phyloP scores from a whole-genome alignment of 2,113 vertebrate species.

The Hystrix cristata region DNA sequence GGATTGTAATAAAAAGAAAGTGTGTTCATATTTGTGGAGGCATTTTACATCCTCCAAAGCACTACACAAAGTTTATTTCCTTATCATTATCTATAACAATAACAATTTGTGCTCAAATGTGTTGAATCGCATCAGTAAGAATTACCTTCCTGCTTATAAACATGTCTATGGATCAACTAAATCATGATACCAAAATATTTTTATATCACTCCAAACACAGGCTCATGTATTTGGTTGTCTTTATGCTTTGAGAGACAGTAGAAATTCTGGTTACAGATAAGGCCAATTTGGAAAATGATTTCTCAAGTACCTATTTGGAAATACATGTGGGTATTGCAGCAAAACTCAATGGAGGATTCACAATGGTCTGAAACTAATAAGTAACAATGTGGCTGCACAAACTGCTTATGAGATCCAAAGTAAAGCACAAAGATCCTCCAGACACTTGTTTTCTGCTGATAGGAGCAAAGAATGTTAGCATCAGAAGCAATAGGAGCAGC shows the following conservation, averaged over 20 bases:
- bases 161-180: background rate
- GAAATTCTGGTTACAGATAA: constrained; percentile 29
- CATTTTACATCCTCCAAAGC: background rate
- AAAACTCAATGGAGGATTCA: constrained; percentile 19
- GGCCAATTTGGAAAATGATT: background rate
- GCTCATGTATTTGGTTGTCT: background rate
- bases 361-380: background rate
- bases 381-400: background rate
- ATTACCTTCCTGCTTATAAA: constrained; percentile 2
- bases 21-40: accelerated
- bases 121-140: constrained; percentile 10
- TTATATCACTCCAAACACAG: background rate
- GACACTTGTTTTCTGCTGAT: background rate
- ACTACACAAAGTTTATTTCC: background rate
- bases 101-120: background rate
- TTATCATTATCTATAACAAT: background rate
- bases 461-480: background rate
- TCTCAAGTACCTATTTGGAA: constrained; percentile 9
- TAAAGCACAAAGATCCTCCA: background rate
- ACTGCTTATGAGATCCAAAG: background rate
- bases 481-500: background rate
- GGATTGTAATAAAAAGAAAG: background rate
- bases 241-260: constrained; percentile 6
- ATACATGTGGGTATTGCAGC: background rate
- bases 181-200: background rate